Conservation (phyloP, 2,113 vertebrate genomes). For the Melanerpes formicivorus region DNA sequence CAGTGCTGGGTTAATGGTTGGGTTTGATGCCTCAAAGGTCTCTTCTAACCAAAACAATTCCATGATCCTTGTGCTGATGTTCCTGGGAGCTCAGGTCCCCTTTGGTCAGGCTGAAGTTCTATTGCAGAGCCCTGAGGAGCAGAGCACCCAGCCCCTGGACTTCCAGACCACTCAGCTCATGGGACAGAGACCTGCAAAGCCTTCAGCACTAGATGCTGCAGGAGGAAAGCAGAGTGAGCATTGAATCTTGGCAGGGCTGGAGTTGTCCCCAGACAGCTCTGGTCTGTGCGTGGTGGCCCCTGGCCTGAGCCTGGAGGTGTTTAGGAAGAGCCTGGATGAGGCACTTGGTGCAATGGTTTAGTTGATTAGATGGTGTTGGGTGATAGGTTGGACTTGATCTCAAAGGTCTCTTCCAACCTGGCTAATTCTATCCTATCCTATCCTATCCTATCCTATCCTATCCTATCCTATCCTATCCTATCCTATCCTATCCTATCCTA, state of each 20-base stretch:
- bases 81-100: neutral
- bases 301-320: neutral
- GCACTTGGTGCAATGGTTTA: no score
- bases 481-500: no score
- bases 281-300: neutral
- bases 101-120: neutral
- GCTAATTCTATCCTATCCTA: no score
- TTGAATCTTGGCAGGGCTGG: fast-evolving
- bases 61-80: neutral
- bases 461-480: no score
- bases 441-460: no score
- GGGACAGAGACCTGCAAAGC: neutral
- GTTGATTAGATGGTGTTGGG: no score
- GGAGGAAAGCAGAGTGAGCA: neutral
- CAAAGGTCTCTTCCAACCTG: no score
- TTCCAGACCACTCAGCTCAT: neutral
- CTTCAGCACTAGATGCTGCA: neutral
- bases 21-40: neutral
- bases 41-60: neutral
- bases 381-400: no score
- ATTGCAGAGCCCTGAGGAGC: neutral
- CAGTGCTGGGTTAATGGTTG: no score
- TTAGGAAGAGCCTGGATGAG: no score
- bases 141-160: neutral
- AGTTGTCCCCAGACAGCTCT: neutral